Evolutionary conservation across 92 coral and sea anemone species (phyloP), one percentile per base, ranked within the genome.

Genomic region (Zoanthus gigantus): DNA sequence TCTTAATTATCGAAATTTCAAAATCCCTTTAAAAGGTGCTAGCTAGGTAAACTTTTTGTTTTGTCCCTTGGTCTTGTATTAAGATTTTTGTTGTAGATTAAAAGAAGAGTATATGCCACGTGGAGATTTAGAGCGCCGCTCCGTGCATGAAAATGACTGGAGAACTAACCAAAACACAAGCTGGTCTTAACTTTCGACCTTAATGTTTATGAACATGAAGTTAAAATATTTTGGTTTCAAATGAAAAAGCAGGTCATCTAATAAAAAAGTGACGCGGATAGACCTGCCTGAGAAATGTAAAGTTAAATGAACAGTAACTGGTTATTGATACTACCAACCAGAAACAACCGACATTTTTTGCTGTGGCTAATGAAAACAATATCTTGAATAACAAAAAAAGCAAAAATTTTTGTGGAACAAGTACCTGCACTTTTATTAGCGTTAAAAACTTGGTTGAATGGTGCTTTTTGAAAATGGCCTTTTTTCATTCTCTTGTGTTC

Each of bases 131-230:
- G 44, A 30, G 74, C 9, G 61, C 57, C 63, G 85, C 85, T 65
- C 75, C 85, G 85, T 81, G 85, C 85, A 42, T 46, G 4, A 18
- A 66, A 13, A 34, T 34, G 73, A 81, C 85, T 81, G 85, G 85
- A 46, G 58, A 81, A 47, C 13, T 13, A 81, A 81, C 28, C 29
- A 81, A 81, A 81, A 81, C 32, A 81, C 7, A 48, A 45, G 65
- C 85, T 46, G 85, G 75, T 81, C 74, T 17, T 53, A 66, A 8
- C 46, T 65, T 42, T 11, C 68, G 23, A 65, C 48, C 2, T 57
- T 10, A 15, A 6, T 81, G 85, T 81, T 81, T 81, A 11, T 81
- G 42, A 52, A 66, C 11, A 44, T 81, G 28, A 81, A 81, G 47
- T 71, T 65, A 81, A 81, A 81, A 81, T 66, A 81, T 81, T 81